Percentiles rank a stretch among this genome's conserved stretches.
phyloP scores from a whole-genome alignment of 2,113 vertebrate species.

The Boleophthalmus pectinirostris region DNA sequence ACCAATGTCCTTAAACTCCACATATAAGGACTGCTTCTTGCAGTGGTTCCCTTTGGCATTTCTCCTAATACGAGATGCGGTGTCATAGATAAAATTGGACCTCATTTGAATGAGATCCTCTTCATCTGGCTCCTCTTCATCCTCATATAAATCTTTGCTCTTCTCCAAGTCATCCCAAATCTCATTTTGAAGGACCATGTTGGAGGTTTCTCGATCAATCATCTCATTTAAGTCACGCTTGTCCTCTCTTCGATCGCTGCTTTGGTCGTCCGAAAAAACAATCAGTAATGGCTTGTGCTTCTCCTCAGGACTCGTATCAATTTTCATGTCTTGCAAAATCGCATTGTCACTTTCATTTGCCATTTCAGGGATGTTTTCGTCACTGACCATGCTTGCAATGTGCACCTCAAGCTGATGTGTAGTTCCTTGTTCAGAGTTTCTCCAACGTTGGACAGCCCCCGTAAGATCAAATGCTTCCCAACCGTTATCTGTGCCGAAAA shows the following conservation, averaged over 20 bases:
- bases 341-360: constrained; percentile 60
- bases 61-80: constrained; percentile 88
- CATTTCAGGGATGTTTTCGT: constrained; percentile 37
- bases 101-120: constrained; percentile 92
- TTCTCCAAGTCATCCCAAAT: constrained; percentile 62
- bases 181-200: constrained; percentile 71
- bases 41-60: constrained; percentile 96
- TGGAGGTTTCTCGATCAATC: constrained; percentile 87
- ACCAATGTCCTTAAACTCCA: constrained; percentile 98
- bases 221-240: constrained; percentile 90
- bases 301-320: constrained; percentile 85
- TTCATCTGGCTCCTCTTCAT: constrained; percentile 79
- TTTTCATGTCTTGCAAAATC: constrained; percentile 80
- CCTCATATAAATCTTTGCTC: constrained; percentile 51
- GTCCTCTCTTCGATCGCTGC: constrained; percentile 84
- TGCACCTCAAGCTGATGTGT: constrained; percentile 90
- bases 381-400: constrained; percentile 79
- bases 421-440: constrained; percentile 76
- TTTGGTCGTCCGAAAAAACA: constrained; percentile 95
- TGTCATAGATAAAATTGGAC: constrained; percentile 95
- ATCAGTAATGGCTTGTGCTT: constrained; percentile 91
- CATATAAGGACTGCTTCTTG: constrained; percentile 89
- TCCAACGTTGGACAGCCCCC: constrained; percentile 83
- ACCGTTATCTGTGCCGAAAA: constrained; percentile 84
- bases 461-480: constrained; percentile 97